Percentiles rank a stretch among this genome's conserved stretches.
Evolutionary conservation across 2,113 vertebrate genomes (phyloP).

Genomic region (Panthera tigris): DNA sequence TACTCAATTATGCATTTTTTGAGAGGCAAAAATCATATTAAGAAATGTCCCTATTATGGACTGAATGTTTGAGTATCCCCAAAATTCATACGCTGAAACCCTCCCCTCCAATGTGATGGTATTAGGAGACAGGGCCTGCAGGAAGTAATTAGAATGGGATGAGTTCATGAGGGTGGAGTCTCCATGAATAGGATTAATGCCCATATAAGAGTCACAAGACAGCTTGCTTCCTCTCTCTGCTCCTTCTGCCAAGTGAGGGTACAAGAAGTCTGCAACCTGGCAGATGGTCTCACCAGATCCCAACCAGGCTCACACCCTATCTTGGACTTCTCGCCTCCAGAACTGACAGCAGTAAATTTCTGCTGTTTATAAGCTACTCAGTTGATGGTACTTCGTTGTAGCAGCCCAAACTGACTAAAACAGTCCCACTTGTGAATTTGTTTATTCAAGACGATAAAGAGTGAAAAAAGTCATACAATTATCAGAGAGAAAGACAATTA

Average conservation of each 20-base stretch:
- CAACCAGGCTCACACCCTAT: background rate
- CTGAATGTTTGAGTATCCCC: background rate
- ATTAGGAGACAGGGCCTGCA: background rate
- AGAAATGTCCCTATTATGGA: background rate
- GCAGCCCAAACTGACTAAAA: background rate
- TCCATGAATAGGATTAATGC: background rate
- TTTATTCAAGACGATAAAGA: slow-evolving; percentile 4
- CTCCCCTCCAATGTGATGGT: background rate
- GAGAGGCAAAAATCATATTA: slow-evolving; percentile 25
- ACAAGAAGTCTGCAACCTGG: background rate
- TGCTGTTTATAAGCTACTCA: background rate
- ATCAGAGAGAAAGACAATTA: background rate
- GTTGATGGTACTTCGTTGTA: background rate
- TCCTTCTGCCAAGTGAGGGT: background rate
- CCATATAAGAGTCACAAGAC: background rate
- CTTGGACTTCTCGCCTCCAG: background rate
- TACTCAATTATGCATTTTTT: background rate
- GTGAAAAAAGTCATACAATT: background rate
- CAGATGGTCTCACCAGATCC: background rate
- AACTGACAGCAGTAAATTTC: background rate
- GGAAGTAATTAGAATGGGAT: background rate
- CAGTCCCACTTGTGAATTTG: background rate
- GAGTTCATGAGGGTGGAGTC: background rate
- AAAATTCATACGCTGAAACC: background rate
- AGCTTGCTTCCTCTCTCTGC: background rate